Base-by-base conservation (phyloP, 2,113 vertebrate genomes). In the Heloderma charlesbogerti region DNA sequence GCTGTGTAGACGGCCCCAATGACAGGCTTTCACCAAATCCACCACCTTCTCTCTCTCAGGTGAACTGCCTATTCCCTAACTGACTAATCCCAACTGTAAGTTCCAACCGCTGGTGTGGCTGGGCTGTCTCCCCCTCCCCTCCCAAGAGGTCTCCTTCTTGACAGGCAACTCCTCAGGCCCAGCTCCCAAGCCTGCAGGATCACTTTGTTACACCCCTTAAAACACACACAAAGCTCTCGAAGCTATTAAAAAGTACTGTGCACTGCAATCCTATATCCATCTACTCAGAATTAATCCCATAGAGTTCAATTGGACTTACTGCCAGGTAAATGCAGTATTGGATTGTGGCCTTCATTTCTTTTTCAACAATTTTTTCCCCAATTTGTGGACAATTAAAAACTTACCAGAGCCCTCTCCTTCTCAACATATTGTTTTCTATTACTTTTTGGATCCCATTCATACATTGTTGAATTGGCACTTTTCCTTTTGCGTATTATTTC, bases 271-370 rank as follows among this genome's bases (percentile, higher is more conserved):
- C 16, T 69, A 34, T 85, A 45, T 2, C 48, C 34, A 25, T 31
- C 43, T 1, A 85, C 29, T 78, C 75, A 78, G 40, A 71, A 71
- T 40, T 43, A 66, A 84, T 18, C 60, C 82, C 27, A 16, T 29
- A 43, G 12, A 84, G 27, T 84, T 84, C 60, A 84, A 67, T 31
- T 7, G 25, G 40, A 84, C 37, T 69, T 34, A 85, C 43, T 31
- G 37, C 63, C 40, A 43, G 83, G 6, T 34, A 51, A 31, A 22
- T 51, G 10, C 48, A 18, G 45, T 51, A 80, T 60, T 57, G 51
- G 80, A 60, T 66, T 20, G 6, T 6, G 83, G 43, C 88, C 69
- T 91, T 45, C 72, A 74, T 88, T 60, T 83, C 77, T 88, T 84
- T 72, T 20, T 54, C 37, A 8, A 0, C 3, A 92, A 91, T 9